Evolutionary conservation across 1,140 invertebrate species (phyloP), one percentile per base, ranked within the genome.

Genomic region (Papilio aristodemus): DNA sequence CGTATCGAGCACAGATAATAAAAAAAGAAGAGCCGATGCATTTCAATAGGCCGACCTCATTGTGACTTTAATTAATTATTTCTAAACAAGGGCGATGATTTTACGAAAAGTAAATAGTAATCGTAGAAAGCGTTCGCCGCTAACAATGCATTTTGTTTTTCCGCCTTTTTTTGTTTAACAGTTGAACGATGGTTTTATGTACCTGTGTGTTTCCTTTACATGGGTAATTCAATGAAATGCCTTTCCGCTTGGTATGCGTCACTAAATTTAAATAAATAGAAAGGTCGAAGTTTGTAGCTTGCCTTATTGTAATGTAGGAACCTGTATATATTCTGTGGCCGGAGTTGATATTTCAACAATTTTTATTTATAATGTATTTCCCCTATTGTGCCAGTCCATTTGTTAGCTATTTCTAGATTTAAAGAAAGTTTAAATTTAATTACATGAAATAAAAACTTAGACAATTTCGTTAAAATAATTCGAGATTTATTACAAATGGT

Each of bases 11-110:
- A 74, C 71, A 77, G 72, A 75, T 72, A 79, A 79, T 78, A 75
- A 78, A 82, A 32, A 82, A 78, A 81, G 60, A 69, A 76, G 68
- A 70, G 63, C 36, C 63, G 63, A 66, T 50, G 71, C 63, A 71
- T 72, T 72, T 68, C 62, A 64, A 75, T 72, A 70, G 58, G 50
- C 77, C 74, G 75, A 75, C 77, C 80, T 83, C 86, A 85, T 85
- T 88, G 82, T 82, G 73, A 19, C 46, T 81, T 75, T 90, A 89
- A 89, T 90, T 90, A 90, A 90, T 90, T 88, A 90, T 78, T 81
- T 84, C 80, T 86, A 90, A 90, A 90, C 87, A 87, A 87, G 87
- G 80, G 75, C 83, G 84, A 88, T 90, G 86, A 89, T 87, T 85
- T 82, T 89, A 77, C 82, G 78, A 87, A 90, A 90, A 84, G 83